Evolutionary conservation across 2,888 invertebrate species (phyloP), one percentile per base, ranked within the genome.

Genomic region (Apoderus coryli): DNA sequence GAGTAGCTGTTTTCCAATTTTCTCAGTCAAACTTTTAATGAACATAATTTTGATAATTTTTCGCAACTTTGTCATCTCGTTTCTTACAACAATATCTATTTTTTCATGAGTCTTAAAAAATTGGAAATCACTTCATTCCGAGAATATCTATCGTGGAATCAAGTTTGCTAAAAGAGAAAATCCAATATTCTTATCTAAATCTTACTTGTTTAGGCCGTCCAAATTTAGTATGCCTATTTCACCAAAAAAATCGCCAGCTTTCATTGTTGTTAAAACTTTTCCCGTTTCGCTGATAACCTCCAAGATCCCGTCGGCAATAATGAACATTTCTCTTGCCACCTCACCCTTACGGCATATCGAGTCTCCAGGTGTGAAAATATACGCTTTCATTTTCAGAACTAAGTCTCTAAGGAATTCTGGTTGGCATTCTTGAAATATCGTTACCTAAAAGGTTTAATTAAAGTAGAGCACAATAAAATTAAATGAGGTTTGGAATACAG

Each of bases 311-410:
- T 93, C 93, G 3, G 93, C 93, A 52, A 95, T 93, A 47, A 95
- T 95, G 54, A 93, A 95, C 93, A 95, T 95, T 61, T 95, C 93
- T 39, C 93, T 65, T 1, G 93, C 93, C 80, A 48, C 76, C 40
- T 59, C 61, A 47, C 88, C 93, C 62, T 92, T 88, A 22, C 93
- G 72, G 54, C 93, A 93, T 52, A 95, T 92, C 36, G 92, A 81
- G 59, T 95, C 93, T 12, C 93, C 93, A 0, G 93, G 93, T 13
- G 93, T 95, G 60, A 95, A 95, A 56, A 95, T 95, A 57, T 89
- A 93, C 4, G 93, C 92, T 61, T 86, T 86, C 93, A 95, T 95
- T 65, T 95, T 95, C 41, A 95, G 67, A 38, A 95, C 93, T 43
- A 95, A 69, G 58, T 95, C 93, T 56, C 93, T 89, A 3, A 95